These are phyloP conservation scores for Leptinotarsa juncta DNA, from an alignment of 2,888 invertebrate species.

Conservation along the genomic window DNA sequence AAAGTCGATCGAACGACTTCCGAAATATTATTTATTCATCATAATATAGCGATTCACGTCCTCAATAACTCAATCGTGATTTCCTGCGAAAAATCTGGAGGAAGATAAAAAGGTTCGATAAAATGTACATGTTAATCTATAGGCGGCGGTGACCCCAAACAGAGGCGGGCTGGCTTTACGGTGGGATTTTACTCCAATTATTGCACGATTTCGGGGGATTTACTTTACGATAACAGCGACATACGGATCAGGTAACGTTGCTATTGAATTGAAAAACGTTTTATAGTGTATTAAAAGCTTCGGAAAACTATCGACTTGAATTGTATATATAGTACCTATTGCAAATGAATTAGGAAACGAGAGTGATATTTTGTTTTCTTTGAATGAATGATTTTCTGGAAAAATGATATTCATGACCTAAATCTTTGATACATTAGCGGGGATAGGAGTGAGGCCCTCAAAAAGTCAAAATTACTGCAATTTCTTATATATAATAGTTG, in stretches of 20 bases:
- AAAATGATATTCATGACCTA: too few species aligned
- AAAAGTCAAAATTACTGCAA: too few species aligned
- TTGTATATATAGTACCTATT: too few species aligned
- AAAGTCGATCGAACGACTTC: slow-evolving; percentile 10
- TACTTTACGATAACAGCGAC: not conserved
- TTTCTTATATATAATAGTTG: too few species aligned
- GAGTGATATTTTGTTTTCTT: too few species aligned
- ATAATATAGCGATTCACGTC: slow-evolving; percentile 26
- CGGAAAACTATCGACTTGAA: too few species aligned
- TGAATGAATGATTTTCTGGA: too few species aligned
- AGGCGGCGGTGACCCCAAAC: slow-evolving; percentile 10
- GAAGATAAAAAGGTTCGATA: slow-evolving; percentile 41
- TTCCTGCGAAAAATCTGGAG: slow-evolving; percentile 34
- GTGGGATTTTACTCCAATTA: not conserved
- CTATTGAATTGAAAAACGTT: slow-evolving; percentile 1
- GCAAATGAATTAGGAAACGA: too few species aligned
- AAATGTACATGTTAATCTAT: slow-evolving; percentile 44
- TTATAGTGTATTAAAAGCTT: too few species aligned
- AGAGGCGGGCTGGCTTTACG: not conserved
- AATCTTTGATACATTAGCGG: too few species aligned
- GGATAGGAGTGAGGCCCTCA: too few species aligned
- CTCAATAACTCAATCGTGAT: slow-evolving; percentile 39
- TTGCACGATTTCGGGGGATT: not conserved
- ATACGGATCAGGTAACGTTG: too few species aligned
- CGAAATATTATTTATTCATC: slow-evolving; percentile 23